Evolutionary conservation across 2,113 vertebrate genomes (phyloP).

Genomic region (Aptenodytes forsteri): DNA sequence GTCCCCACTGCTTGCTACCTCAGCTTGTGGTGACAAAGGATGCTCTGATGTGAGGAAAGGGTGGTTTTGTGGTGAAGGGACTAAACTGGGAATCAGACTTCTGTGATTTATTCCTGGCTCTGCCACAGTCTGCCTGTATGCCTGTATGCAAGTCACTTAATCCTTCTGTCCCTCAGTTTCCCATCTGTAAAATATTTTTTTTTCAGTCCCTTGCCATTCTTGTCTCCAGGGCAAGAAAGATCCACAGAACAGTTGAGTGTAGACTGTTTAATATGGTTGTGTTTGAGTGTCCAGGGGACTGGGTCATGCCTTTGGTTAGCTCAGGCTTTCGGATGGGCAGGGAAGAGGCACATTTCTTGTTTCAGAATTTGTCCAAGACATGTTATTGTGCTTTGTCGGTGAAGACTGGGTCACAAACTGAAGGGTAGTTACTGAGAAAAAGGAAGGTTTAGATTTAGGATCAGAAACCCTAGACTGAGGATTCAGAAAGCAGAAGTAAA

Average conservation of each 20-base stretch:
- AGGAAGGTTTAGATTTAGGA: neutral
- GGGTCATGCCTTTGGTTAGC: neutral
- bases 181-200: neutral
- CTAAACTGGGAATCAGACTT: neutral
- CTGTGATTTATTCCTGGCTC: neutral
- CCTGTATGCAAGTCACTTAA: neutral
- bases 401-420: neutral
- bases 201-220: neutral
- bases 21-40: neutral
- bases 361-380: neutral
- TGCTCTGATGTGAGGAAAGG: neutral
- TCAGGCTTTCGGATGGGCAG: neutral
- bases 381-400: neutral
- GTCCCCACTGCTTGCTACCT: neutral
- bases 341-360: neutral
- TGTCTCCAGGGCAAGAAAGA: neutral
- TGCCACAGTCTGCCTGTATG: neutral
- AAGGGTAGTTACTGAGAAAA: neutral
- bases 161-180: neutral
- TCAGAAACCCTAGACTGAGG: neutral
- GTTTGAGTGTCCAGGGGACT: neutral
- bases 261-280: neutral
- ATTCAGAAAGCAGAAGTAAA: neutral
- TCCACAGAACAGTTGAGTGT: neutral
- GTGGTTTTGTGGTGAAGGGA: neutral